Base-by-base conservation (phyloP, 1,140 invertebrate species). In the Aphis craccivora region DNA sequence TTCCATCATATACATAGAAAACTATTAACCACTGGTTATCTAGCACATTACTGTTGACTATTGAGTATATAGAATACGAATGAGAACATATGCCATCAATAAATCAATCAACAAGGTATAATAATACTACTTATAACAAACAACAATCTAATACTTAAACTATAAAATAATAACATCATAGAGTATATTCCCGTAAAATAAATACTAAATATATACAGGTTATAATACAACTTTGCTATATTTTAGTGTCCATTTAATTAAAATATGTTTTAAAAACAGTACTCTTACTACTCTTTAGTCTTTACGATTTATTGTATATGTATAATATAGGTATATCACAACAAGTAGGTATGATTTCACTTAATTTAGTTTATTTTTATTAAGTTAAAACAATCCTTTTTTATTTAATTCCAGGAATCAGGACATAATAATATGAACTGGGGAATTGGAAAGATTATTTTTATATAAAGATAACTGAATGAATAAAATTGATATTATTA, bases 371-470 rank as follows among this genome's bases (percentile, higher is more conserved):
- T 43, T 43, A 84, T 43, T 84, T 84, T 11, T 9, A 40, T 40
- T 5, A 76, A 30, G 55, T 60, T 60, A 76, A 30, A n/a, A 76
- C 48, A 51, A 76, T 30, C n/a, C 67, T n/a, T 30, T 0, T 76
- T 30, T 18, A 40, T 83, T 83, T 37, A 87, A 87, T 87, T 87
- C 43, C 25, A 18, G 84, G 40, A 76, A 76, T n/a, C 60, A 5
- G 30, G n/a, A 14, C 5, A 87, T 45, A 30, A 87, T 14, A 43
- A 43, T 45, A 35, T 83, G 2, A 22, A 6, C 43, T 30, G 4
- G 84, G 84, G 84, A 48, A 87, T 87, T 45, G 30, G 14, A 87
- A 48, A 87, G 84, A 87, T 87, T 87, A 45, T 30, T 43, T 30
- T 87, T 25, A 2, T 86, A 30, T 87, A 87, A 87, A 48, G 11